phyloP scores from a whole-genome alignment of 2,888 invertebrate species.

The Sinhomidia bicolor region DNA sequence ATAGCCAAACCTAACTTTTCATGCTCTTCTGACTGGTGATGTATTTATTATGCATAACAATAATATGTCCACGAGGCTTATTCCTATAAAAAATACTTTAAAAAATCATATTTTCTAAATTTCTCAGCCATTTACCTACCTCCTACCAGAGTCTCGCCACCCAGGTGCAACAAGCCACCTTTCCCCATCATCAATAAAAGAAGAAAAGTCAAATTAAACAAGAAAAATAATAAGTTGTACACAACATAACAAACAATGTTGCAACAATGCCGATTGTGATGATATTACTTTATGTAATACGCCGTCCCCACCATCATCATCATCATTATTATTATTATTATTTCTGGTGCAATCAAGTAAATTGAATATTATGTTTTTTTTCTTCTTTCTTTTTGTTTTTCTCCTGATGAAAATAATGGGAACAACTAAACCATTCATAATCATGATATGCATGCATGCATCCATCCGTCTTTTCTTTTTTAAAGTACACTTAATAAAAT shows the following conservation, averaged over 20 bases:
- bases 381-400: too few species aligned
- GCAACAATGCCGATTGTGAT: slow-evolving; percentile 23
- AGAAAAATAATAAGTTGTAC: neutral
- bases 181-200: slow-evolving; percentile 23
- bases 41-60: slow-evolving; percentile 22
- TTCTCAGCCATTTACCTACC: slow-evolving; percentile 37
- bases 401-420: slow-evolving; percentile 48
- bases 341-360: slow-evolving; percentile 57
- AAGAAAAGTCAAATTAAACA: slow-evolving; percentile 38
- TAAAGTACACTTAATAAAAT: too few species aligned
- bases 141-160: slow-evolving; percentile 54
- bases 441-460: neutral
- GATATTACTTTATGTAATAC: slow-evolving; percentile 24
- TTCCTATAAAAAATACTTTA: slow-evolving; percentile 1
- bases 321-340: slow-evolving; percentile 41
- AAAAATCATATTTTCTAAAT: slow-evolving; percentile 7
- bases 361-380: slow-evolving; percentile 44
- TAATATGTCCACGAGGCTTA: slow-evolving; percentile 39
- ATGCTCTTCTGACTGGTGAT: neutral
- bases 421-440: slow-evolving; percentile 39
- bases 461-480: slow-evolving; percentile 3
- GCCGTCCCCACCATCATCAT: too few species aligned
- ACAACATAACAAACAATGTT: slow-evolving; percentile 12
- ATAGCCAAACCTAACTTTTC: slow-evolving; percentile 2
- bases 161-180: slow-evolving; percentile 55